Base-by-base conservation (phyloP, 1,140 invertebrate species). In the Phymastichus coffea region DNA sequence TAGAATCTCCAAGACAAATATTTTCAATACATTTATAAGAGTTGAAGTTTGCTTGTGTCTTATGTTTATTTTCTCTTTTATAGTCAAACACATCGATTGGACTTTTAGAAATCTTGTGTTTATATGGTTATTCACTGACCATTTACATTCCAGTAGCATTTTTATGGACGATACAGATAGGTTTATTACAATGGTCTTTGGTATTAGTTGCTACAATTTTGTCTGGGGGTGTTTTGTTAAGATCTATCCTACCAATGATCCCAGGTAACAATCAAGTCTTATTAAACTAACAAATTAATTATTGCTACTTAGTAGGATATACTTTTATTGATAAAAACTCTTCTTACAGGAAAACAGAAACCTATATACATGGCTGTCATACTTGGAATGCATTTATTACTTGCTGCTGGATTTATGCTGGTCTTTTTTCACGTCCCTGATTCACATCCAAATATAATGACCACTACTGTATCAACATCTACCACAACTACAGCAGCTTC, bases 61-160 rank as follows among this genome's bases (percentile, higher is more conserved):
- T n/a, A n/a, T n/a, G n/a, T n/a, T n/a, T n/a, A n/a, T n/a, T n/a
- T n/a, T n/a, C n/a, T n/a, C n/a, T 68, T 51, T 81, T 86, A 43
- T 78, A 90, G 86, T 77, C 78, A 40, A 80, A 80, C 15, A 74
- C 80, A 17, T 75, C 83, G 2, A 57, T 55, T 48, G 59, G 86
- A 20, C 86, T 94, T 66, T 81, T 96, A 60, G 89, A 91, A 51
- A 83, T 97, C 6, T 83, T 98, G 63, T 97, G 94, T 77, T 82
- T 97, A 2, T 99, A 98, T 77, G 96, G 96, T 14, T 99, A 99
- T 75, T 97, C 94, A 0, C 78, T 99, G 37, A 87, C 92, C 28
- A 93, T 98, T 63, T 98, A 95, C 73, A 88, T 98, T 68, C 95
- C 95, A 8, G 88, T 96, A 4, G 92, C 94, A n/a, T 87, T 97